Evolutionary conservation across 2,888 invertebrate species (phyloP), one percentile per base, ranked within the genome.

Genomic region (Drosophila formosana): DNA sequence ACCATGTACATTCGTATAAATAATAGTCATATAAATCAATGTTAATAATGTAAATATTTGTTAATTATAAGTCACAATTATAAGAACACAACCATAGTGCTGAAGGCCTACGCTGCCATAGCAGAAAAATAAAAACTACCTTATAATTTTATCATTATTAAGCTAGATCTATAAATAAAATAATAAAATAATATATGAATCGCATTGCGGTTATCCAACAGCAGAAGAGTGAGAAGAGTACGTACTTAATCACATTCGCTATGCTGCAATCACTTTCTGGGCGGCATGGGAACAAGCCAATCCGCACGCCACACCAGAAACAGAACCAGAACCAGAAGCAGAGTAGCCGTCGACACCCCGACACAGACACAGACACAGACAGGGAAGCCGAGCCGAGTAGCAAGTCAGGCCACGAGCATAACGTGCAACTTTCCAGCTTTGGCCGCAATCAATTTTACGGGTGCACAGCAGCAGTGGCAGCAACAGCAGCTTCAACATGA

Each of bases 341-440:
- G 11, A 46, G 46, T 46, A 56, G 56, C 46, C 46, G 4, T 11
- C 46, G 46, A 28, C 57, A 56, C 32, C 41, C 65, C 64, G 74
- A 72, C 49, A 45, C 45, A 45, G 37, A 43, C 25, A 26, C 56
- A 46, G 13, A 26, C 23, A 34, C 58, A 63, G 52, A 30, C 53
- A 67, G 47, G 26, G 55, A 72, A 39, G 57, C 67, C 74, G 75
- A 79, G 70, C 73, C 18, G 18, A 72, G 73, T 68, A 80, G 73
- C 88, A 85, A 85, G 88, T 86, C 88, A 85, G 85, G 85, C 85
- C 87, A 85, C 85, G 85, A 85, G 82, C 75, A 81, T 80, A 88
- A 82, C 88, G 82, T 83, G 89, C 90, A 91, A 90, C 90, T 90
- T 90, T 90, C 89, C 91, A 89, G 89, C 91, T 90, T 90, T 82